These are phyloP conservation scores for Cyprinus carpio DNA, from an alignment of 2,113 vertebrate genomes.

Conservation along the genomic window DNA sequence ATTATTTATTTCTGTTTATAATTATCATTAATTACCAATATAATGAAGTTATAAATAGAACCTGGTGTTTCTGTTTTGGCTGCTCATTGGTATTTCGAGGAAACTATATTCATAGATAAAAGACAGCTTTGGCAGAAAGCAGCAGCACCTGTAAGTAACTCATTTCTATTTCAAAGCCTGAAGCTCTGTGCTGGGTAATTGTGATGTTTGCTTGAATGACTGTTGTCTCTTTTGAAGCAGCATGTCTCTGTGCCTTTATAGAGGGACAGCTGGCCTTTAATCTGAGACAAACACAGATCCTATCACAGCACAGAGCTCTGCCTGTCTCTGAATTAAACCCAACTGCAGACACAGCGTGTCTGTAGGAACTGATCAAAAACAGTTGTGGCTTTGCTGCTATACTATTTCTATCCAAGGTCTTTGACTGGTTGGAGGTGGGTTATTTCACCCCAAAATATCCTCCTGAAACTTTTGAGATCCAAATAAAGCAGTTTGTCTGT, in stretches of 20 bases:
- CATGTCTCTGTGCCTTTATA: constrained; percentile 47
- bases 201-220: constrained; percentile 48
- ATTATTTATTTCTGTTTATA: not conserved
- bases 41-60: not conserved
- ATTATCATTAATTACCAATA: not conserved
- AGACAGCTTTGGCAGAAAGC: constrained; percentile 46
- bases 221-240: constrained; percentile 52
- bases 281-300: constrained; percentile 39
- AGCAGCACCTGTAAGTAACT: constrained; percentile 56
- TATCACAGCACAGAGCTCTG: not conserved
- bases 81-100: not conserved
- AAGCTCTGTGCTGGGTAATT: constrained; percentile 41
- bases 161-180: constrained; percentile 60
- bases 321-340: constrained; percentile 4
- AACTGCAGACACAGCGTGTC: not conserved
- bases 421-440: not conserved
- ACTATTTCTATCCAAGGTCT: not conserved
- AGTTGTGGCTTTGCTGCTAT: not conserved
- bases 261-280: constrained; percentile 54
- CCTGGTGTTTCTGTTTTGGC: not conserved
- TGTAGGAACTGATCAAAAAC: not conserved
- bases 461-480: too few species aligned
- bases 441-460: not conserved
- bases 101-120: constrained; percentile 17
- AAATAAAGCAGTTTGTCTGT: not conserved